Evolutionary conservation across 2,113 vertebrate genomes (phyloP), one percentile per base, ranked within the genome.

Genomic region (Podiceps cristatus): DNA sequence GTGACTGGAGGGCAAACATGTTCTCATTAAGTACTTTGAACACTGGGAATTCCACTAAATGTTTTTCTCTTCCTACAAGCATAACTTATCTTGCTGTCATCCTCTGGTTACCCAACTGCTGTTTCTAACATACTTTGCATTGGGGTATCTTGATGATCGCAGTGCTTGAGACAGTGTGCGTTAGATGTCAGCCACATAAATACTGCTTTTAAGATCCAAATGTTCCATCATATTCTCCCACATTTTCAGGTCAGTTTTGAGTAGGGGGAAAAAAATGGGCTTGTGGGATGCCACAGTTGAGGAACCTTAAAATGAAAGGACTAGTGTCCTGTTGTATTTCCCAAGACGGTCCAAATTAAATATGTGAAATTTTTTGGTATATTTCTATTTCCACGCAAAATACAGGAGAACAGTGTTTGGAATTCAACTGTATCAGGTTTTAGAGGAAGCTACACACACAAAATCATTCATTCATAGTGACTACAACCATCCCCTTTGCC

Each of bases 161-260:
- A 49, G 13, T 1, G 0, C 79, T 92, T 74, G 52, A 56, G 69
- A 72, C 0, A 1, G 10, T 7, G 10, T 47, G 50, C 13, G 5
- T 85, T 75, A 64, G 10, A 52, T 77, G 23, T 69, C 78, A 90
- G 47, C 45, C 50, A 63, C 49, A 55, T 53, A 58, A 68, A 68
- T 58, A 37, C 11, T 66, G 58, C 55, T 84, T 60, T 44, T 50
- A 77, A 67, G 59, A 58, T 50, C 42, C 52, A 19, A 66, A 47
- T 18, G 20, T 59, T 90, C 29, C 31, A 13, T 55, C 42, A 40
- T 58, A 13, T 47, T 92, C 23, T 96, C 20, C n/a, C 71, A 71
- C 14, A 4, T 20, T 74, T 88, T 66, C 63, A 74, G 25, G 16
- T 7, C 82, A 25, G 19, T 50, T 81, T 90, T 62, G 28, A 82